Evolutionary conservation across 2,113 vertebrate species (phyloP).

Genomic region (Dipodomys ordii): DNA sequence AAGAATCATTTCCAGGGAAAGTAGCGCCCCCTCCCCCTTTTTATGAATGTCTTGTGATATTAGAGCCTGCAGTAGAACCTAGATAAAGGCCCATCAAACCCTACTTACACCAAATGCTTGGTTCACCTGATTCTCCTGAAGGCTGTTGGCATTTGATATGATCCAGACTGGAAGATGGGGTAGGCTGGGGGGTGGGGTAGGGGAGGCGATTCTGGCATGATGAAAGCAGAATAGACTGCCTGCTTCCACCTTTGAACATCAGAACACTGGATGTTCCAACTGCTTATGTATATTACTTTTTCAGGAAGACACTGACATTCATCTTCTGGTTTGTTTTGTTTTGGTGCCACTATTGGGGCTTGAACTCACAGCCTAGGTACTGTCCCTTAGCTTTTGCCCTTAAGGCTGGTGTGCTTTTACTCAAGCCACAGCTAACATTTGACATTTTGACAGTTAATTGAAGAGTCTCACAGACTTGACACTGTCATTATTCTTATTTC

Average conservation of each 20-base stretch:
- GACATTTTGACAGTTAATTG: too few species aligned
- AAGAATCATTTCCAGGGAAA: slow-evolving; percentile 50
- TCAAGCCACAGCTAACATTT: too few species aligned
- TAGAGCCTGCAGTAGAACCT: not conserved
- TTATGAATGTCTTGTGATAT: not conserved
- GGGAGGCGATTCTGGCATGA: not conserved
- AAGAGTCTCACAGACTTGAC: too few species aligned
- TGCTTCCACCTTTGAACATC: not conserved
- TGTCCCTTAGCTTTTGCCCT: too few species aligned
- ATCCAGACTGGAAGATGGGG: not conserved
- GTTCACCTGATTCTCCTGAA: not conserved
- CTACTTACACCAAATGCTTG: not conserved
- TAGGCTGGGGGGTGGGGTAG: too few species aligned
- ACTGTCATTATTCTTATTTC: not conserved
- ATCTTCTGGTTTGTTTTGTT: too few species aligned
- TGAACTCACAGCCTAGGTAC: too few species aligned
- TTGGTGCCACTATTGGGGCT: too few species aligned
- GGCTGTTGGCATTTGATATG: not conserved
- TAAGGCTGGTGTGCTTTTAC: too few species aligned
- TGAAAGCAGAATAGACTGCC: not conserved
- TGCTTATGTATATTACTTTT: not conserved
- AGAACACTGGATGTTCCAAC: not conserved
- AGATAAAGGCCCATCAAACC: not conserved
- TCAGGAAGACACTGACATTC: too few species aligned
- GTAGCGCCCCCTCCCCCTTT: not conserved